These are phyloP conservation scores for Brachyhypopomus gauderio DNA, from an alignment of 2,113 vertebrate genomes.

Conservation along the genomic window DNA sequence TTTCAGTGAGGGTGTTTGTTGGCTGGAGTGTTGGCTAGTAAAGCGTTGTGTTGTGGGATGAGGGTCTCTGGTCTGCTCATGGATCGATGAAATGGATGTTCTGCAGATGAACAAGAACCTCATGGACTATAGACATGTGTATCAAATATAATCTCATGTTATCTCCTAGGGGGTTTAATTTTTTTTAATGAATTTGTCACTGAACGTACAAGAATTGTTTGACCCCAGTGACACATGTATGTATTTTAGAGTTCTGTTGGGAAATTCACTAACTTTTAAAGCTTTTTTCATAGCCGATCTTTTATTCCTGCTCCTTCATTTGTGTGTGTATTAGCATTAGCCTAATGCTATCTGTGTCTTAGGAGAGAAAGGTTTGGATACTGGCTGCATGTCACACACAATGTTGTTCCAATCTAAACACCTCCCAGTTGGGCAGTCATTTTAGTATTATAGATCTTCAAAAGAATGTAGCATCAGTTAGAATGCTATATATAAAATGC, in stretches of 20 bases:
- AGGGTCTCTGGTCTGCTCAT: neutral
- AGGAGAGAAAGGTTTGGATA: slow-evolving; percentile 48
- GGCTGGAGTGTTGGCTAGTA: neutral
- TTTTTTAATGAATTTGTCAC: slow-evolving; percentile 6
- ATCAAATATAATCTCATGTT: slow-evolving; percentile 40
- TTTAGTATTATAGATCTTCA: slow-evolving; percentile 64
- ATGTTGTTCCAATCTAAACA: slow-evolving; percentile 27
- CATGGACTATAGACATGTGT: slow-evolving; percentile 25
- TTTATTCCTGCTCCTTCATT: neutral
- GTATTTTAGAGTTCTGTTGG: slow-evolving; percentile 55
- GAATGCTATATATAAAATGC: slow-evolving; percentile 55
- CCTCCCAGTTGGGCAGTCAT: slow-evolving; percentile 53
- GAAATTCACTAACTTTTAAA: slow-evolving; percentile 29
- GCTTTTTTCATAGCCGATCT: slow-evolving; percentile 13
- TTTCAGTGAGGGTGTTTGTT: neutral
- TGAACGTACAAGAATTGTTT: slow-evolving; percentile 35
- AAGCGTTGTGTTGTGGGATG: neutral
- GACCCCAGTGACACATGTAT: slow-evolving; percentile 43
- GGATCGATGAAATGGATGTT: neutral
- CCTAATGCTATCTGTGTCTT: slow-evolving; percentile 34
- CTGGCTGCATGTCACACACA: slow-evolving; percentile 47
- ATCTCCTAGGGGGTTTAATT: slow-evolving; percentile 7
- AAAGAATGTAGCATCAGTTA: slow-evolving; percentile 75
- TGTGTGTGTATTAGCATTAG: slow-evolving; percentile 23
- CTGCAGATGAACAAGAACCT: neutral